Conservation (phyloP, 2,888 invertebrate species). For the Syrista parreyssii region DNA sequence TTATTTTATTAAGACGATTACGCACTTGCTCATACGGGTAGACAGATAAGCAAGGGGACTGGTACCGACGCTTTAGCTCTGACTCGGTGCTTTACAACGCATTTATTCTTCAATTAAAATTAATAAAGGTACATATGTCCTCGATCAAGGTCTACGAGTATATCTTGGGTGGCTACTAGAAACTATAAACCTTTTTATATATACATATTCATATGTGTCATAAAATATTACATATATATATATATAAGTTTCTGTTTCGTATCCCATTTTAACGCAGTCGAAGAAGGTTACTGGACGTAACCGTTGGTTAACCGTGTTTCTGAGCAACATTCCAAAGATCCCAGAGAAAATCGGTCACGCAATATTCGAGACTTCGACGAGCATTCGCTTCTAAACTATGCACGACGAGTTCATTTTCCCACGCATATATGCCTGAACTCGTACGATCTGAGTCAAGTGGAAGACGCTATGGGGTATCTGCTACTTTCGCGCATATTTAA, state of each 20-base stretch:
- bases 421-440: background rate
- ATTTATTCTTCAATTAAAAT: background rate
- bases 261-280: background rate
- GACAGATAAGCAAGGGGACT: background rate
- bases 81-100: background rate
- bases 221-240: no score
- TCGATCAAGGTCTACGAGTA: background rate
- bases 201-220: background rate
- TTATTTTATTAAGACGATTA: background rate
- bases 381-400: conserved; percentile 32
- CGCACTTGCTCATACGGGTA: background rate
- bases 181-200: background rate
- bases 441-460: background rate
- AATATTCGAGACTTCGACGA: conserved; percentile 38
- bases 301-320: conserved; percentile 43
- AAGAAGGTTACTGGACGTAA: conserved; percentile 42
- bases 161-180: background rate
- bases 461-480: background rate
- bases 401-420: background rate
- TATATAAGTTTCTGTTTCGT: background rate
- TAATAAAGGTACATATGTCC: background rate
- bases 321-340: conserved; percentile 48
- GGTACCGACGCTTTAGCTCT: background rate
- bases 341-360: conserved; percentile 44
- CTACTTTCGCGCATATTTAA: conserved; percentile 35